Base-by-base conservation (phyloP, 2,888 invertebrate genomes). In the Drosophila aldrichi region DNA sequence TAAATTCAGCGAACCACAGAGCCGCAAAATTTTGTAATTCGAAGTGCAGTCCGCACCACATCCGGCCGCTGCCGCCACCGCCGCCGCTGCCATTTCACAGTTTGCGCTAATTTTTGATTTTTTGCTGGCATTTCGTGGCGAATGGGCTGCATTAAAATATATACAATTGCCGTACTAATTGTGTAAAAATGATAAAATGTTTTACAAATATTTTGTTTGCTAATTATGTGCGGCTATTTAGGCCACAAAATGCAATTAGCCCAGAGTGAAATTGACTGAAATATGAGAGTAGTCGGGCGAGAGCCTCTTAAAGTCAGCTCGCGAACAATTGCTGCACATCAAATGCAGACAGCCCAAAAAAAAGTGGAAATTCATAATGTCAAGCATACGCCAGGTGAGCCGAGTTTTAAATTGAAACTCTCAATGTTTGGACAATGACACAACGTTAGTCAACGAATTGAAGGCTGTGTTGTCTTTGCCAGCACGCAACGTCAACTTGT, bases 171-270 rank as follows among this genome's bases (percentile, higher is more conserved):
- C 62, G 16, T 32, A 57, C 75, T 84, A 83, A 87, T 87, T 87
- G 68, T 49, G 59, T 49, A 66, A 70, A 77, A 81, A 77, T 71
- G 49, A 57, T 65, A 40, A 70, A 77, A 58, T 72, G 52, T 74
- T 74, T 66, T 49, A 56, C 77, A 79, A 77, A 83, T 74, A 79
- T 68, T 68, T 70, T 60, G 67, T 69, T 71, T 69, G 63, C 73
- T 63, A 67, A 75, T 77, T 72, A 65, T 75, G 67, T 75, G 67
- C 29, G 72, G 62, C 63, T 58, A 82, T 77, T 74, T 56, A 40
- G 60, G 70, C 81, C 84, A 64, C 87, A 79, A 38, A 71, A 80
- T 74, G 77, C 82, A 87, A 86, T 83, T 86, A 81, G 74, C 74
- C 58, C 32, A 41, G 54, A 52, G 56, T 56, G 54, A 71, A 82